Conservation (phyloP, 2,113 vertebrate species). For the Charina bottae region DNA sequence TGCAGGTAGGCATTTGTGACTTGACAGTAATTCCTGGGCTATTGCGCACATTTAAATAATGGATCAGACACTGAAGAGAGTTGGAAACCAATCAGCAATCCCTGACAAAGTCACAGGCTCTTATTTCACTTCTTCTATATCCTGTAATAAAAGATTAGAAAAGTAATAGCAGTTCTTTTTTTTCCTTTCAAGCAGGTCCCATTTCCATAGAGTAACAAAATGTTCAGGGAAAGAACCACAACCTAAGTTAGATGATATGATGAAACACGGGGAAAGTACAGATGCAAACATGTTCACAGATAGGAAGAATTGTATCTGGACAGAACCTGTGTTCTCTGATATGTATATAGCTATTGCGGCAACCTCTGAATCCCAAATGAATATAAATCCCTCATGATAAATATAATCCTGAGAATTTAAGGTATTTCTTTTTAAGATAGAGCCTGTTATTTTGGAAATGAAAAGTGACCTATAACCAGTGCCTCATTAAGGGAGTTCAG, state of each 20-base stretch:
- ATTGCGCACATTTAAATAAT: background rate
- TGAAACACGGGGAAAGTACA: background rate
- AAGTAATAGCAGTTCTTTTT: background rate
- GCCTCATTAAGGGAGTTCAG: background rate
- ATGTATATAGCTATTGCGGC: background rate
- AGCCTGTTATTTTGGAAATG: constrained; percentile 3
- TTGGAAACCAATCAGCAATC: background rate
- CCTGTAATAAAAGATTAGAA: background rate
- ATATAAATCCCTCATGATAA: too few relatives aligned
- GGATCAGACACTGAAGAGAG: background rate
- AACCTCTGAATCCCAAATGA: too few relatives aligned
- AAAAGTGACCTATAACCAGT: background rate
- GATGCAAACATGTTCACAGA: background rate
- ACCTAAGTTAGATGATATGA: background rate
- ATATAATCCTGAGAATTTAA: background rate
- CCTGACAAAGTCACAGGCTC: background rate
- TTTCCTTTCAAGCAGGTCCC: background rate
- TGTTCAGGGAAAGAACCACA: background rate
- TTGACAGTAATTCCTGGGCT: background rate
- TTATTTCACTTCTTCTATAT: background rate
- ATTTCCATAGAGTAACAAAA: background rate
- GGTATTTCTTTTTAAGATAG: background rate
- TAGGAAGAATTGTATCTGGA: background rate
- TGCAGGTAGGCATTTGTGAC: background rate
- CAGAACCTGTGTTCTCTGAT: background rate